Conservation (phyloP, 1,140 invertebrate species). For the Proales similis region DNA sequence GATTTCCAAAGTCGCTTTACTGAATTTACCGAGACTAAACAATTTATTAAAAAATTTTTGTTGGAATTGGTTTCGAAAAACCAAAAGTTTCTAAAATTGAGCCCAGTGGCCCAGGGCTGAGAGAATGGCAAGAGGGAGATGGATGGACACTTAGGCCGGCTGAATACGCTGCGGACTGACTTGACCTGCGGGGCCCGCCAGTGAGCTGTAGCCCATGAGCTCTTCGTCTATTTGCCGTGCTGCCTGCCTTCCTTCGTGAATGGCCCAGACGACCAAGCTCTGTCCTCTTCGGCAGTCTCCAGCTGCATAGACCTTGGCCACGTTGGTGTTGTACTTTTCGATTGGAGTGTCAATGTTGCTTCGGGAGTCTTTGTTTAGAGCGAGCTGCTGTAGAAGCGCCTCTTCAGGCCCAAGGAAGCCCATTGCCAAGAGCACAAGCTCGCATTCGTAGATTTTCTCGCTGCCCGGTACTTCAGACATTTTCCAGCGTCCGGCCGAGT, state of each 20-base stretch:
- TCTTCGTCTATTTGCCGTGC: slow-evolving; percentile 84
- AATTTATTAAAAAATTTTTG: no score
- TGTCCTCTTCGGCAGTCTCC: slow-evolving; percentile 89
- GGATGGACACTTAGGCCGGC: neutral
- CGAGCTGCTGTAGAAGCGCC: slow-evolving; percentile 73
- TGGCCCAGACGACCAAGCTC: slow-evolving; percentile 95
- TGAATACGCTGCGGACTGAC: neutral
- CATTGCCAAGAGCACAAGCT: slow-evolving; percentile 91
- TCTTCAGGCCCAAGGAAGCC: slow-evolving; percentile 94
- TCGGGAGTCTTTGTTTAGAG: slow-evolving; percentile 71
- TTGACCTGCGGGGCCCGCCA: slow-evolving; percentile 80
- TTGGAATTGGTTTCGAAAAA: no score
- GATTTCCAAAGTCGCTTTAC: no score
- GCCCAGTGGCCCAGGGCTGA: no score
- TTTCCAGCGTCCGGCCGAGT: slow-evolving; percentile 82
- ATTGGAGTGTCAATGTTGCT: slow-evolving; percentile 80
- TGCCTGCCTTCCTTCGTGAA: slow-evolving; percentile 89
- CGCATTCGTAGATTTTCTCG: slow-evolving; percentile 67
- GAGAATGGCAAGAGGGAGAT: no score
- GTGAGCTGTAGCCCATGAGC: slow-evolving; percentile 63
- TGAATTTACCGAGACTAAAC: no score
- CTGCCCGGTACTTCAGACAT: slow-evolving; percentile 76
- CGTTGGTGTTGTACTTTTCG: slow-evolving; percentile 71
- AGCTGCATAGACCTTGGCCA: slow-evolving; percentile 68
- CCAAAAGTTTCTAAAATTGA: no score